phyloP scores from a whole-genome alignment of 92 coral and sea anemone species.

The Scolanthus callimorphus region DNA sequence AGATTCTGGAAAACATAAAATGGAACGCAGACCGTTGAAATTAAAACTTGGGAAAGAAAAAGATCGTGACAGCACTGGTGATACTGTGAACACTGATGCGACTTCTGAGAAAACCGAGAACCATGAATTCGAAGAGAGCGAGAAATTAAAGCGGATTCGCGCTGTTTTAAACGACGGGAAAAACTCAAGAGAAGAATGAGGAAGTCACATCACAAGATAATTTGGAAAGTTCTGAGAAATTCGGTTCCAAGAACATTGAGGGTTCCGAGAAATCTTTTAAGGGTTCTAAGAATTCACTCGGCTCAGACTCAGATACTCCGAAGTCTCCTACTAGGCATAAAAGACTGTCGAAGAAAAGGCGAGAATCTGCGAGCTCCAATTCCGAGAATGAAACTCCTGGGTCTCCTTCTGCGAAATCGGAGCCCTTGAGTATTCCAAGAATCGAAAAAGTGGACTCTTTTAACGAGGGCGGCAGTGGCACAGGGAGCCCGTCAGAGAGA shows the following conservation, averaged over 20 bases:
- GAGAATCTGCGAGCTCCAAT: not conserved
- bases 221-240: too few relatives aligned
- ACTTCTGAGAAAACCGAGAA: conserved; percentile 40
- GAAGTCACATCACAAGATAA: too few relatives aligned
- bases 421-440: conserved; percentile 11
- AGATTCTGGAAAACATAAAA: conserved; percentile 10
- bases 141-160: conserved; percentile 61
- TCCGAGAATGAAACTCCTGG: not conserved
- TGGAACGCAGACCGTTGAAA: conserved; percentile 70
- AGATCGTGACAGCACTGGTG: conserved; percentile 14
- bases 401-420: not conserved
- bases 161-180: conserved; percentile 63
- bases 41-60: conserved; percentile 60
- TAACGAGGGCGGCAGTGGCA: conserved; percentile 1
- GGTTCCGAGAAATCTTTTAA: too few relatives aligned
- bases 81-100: conserved; percentile 15
- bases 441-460: conserved; percentile 2
- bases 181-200: too few relatives aligned
- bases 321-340: not conserved
- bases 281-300: too few relatives aligned
- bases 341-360: not conserved
- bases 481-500: conserved; percentile 23
- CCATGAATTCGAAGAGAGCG: conserved; percentile 59
- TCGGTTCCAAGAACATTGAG: too few relatives aligned
- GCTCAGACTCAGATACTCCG: not conserved